Evolutionary conservation across 1,140 invertebrate species (phyloP).

Genomic region (Sesamia nonagrioides): DNA sequence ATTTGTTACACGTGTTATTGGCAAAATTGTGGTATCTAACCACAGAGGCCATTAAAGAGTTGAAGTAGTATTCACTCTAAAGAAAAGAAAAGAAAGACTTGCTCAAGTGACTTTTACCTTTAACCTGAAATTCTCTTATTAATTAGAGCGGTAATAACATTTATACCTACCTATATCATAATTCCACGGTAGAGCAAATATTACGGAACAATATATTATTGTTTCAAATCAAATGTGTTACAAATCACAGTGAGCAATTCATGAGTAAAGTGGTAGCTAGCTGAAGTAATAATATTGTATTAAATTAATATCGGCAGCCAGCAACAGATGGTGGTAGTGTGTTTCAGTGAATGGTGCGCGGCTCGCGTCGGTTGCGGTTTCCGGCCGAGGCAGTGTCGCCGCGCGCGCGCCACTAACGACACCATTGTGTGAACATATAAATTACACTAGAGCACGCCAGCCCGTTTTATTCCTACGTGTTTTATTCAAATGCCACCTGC

Average conservation of each 20-base stretch:
- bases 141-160: neutral
- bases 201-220: neutral
- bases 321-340: constrained; percentile 14
- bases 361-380: neutral
- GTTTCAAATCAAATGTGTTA: neutral
- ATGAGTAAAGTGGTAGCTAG: neutral
- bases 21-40: no score
- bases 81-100: no score
- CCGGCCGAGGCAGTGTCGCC: neutral
- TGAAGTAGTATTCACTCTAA: no score
- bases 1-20: no score
- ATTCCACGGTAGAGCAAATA: neutral
- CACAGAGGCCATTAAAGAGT: no score
- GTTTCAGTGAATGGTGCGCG: constrained; percentile 6
- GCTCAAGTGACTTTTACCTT: neutral
- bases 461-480: constrained; percentile 10
- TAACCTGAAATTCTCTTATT: no score
- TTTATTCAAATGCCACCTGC: constrained; percentile 1
- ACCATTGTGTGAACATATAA: constrained; percentile 32
- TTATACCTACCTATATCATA: neutral
- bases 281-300: neutral
- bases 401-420: constrained; percentile 28
- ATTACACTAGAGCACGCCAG: constrained; percentile 5
- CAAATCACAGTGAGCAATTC: neutral
- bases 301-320: constrained; percentile 7